Conservation (phyloP, 2,113 vertebrate species). For the Esox niger region DNA sequence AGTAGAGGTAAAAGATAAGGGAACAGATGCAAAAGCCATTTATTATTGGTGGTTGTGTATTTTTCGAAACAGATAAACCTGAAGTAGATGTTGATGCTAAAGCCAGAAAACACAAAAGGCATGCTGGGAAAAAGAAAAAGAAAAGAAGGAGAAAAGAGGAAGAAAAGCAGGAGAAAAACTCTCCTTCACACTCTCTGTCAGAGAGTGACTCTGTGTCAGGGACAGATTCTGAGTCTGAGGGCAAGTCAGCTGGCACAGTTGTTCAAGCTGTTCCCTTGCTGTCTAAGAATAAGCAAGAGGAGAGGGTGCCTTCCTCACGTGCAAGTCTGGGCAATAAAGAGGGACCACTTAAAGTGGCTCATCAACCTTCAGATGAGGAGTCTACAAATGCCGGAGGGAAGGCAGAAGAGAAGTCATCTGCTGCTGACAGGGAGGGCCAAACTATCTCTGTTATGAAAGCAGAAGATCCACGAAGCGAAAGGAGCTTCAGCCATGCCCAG, state of each 20-base stretch:
- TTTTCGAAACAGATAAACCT: background rate
- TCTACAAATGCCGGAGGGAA: constrained; percentile 20
- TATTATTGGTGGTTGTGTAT: background rate
- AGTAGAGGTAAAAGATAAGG: background rate
- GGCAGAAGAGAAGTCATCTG: constrained; percentile 34
- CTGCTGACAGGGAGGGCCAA: constrained; percentile 43
- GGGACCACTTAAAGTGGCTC: constrained; percentile 32
- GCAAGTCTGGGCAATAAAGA: constrained; percentile 18
- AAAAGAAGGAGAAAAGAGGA: constrained; percentile 75
- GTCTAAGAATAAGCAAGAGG: constrained; percentile 43
- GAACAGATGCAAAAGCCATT: background rate
- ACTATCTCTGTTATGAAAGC: constrained; percentile 27
- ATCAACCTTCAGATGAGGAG: constrained; percentile 36
- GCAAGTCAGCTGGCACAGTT: constrained; percentile 43
- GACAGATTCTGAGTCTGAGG: constrained; percentile 71
- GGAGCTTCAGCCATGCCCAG: constrained; percentile 61
- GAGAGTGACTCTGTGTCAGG: constrained; percentile 71
- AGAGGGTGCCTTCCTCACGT: constrained; percentile 25
- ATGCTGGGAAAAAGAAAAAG: constrained; percentile 73
- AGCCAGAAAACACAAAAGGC: constrained; percentile 74
- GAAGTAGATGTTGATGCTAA: constrained; percentile 64
- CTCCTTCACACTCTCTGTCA: constrained; percentile 75
- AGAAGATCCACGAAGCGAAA: constrained; percentile 42
- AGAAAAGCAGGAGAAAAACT: constrained; percentile 71
- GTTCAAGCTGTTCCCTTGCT: constrained; percentile 31